Percentiles rank a stretch among this genome's conserved stretches.
These are phyloP conservation scores for Anthopleura xanthogrammica DNA, from an alignment of 92 coral and sea anemone species.

Conservation along the genomic window DNA sequence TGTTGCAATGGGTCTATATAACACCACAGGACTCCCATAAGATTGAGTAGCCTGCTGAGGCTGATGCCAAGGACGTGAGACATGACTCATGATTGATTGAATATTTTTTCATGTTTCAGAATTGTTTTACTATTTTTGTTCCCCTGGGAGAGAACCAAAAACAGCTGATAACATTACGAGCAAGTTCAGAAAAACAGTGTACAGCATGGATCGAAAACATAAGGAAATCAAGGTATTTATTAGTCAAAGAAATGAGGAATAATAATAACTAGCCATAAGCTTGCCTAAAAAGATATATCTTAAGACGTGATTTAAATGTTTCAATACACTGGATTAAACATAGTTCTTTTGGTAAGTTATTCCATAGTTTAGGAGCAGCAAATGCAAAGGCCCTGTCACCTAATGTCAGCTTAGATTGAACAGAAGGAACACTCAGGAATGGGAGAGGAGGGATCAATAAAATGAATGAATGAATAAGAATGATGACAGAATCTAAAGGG, in stretches of 20 bases:
- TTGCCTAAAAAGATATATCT: too few relatives aligned
- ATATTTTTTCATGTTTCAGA: conserved; percentile 41
- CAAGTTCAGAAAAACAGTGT: conserved; percentile 71
- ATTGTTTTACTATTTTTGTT: conserved; percentile 69
- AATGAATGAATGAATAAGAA: background rate
- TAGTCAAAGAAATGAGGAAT: background rate
- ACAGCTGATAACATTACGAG: conserved; percentile 59
- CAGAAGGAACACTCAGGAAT: background rate
- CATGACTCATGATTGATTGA: background rate
- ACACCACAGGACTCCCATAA: background rate
- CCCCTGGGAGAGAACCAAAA: conserved; percentile 77
- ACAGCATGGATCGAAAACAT: conserved; percentile 79
- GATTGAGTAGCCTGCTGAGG: background rate
- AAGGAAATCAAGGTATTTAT: conserved; percentile 74
- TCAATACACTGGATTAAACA: too few relatives aligned
- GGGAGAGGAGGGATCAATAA: background rate
- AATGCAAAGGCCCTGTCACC: too few relatives aligned
- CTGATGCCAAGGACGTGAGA: too few relatives aligned
- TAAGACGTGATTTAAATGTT: too few relatives aligned
- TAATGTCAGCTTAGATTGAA: too few relatives aligned
- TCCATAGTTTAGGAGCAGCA: too few relatives aligned
- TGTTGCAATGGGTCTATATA: too few relatives aligned
- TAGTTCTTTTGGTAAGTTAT: too few relatives aligned
- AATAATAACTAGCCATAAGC: too few relatives aligned
- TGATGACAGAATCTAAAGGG: too few relatives aligned